Conservation (phyloP, 2,797 vertebrate genomes). For the Mormyrus hasselquistii region DNA sequence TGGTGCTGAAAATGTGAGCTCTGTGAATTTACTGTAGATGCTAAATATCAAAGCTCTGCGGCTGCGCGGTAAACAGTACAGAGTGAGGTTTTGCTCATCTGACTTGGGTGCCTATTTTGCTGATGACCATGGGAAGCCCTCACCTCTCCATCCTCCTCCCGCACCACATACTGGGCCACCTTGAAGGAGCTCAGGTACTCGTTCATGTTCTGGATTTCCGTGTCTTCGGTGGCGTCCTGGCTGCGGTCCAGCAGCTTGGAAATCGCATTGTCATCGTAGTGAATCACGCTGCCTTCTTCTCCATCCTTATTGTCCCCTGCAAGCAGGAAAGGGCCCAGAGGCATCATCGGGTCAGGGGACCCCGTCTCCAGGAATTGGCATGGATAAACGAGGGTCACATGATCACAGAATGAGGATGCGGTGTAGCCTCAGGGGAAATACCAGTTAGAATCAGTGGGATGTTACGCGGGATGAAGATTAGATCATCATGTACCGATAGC, state of each 20-base stretch:
- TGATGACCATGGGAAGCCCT: constrained; percentile 33
- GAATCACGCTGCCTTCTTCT: constrained; percentile 93
- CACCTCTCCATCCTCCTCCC: constrained; percentile 96
- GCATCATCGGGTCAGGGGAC: constrained; percentile 41
- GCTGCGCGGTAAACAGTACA: not conserved
- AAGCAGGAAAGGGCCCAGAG: constrained; percentile 11
- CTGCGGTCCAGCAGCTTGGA: constrained; percentile 93
- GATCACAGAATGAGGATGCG: not conserved
- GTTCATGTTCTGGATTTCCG: constrained; percentile 98
- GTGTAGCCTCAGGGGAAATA: not conserved
- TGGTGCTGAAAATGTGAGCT: not conserved
- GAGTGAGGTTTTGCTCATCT: not conserved
- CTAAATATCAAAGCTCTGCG: not conserved
- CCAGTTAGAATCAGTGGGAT: not conserved
- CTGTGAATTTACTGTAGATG: not conserved
- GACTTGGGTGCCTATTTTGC: not conserved
- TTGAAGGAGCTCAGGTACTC: constrained; percentile 99
- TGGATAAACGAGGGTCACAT: not conserved
- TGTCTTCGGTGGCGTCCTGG: constrained; percentile 88
- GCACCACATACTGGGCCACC: constrained; percentile 97
- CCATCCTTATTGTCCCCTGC: constrained; percentile 88
- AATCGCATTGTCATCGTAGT: constrained; percentile 92
- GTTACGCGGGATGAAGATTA: not conserved
- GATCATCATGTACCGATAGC: constrained; percentile 52
- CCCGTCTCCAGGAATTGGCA: not conserved